Base-by-base conservation (phyloP, 2,797 vertebrate species). In the Sarcoramphus papa region DNA sequence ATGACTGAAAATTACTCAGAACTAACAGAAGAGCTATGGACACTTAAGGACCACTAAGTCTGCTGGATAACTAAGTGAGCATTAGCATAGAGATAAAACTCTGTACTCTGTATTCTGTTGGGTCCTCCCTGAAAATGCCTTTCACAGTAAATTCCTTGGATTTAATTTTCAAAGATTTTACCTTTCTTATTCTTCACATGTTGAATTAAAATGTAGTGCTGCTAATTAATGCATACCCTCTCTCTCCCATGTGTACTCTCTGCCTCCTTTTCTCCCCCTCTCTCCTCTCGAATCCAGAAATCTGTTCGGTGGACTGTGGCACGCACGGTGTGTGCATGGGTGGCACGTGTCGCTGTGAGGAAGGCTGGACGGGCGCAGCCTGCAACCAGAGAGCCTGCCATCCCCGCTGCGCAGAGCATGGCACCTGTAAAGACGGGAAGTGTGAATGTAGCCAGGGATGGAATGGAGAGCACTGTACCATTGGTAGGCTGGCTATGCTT, bases 361-460 rank as follows among this genome's bases (percentile, higher is more conserved):
- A 99, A 75, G 99, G 99, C 97, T 99, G 99, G 99, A 98, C 99
- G 0, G 99, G 99, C 15, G 72, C 99, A 2, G 98, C 98, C 25
- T 99, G 99, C 54, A 99, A 96, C 95, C 99, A 99, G 98, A 98
- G 99, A 95, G 99, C 99, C 95, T 99, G 99, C 98, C 99, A 99
- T 95, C 99, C 99, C 12, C 99, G 99, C 97, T 99, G 99, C 95
- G 98, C 99, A 0, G 99, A 99, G 96, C 99, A 99, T 9, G 99
- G 99, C 33, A 98, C 99, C 95, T 99, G 99, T 92, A 98, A 98
- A 79, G 99, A 99, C 19, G 99, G 99, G 96, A 99, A 99, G 97
- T 99, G 99, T 59, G 99, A 99, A 97, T 99, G 99, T 95, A 99
- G 98, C 98, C 99, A 99, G 97, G 99, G 99, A 92, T 99, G 99